Conservation (phyloP, 2,888 invertebrate genomes). For the Thyatira batis region DNA sequence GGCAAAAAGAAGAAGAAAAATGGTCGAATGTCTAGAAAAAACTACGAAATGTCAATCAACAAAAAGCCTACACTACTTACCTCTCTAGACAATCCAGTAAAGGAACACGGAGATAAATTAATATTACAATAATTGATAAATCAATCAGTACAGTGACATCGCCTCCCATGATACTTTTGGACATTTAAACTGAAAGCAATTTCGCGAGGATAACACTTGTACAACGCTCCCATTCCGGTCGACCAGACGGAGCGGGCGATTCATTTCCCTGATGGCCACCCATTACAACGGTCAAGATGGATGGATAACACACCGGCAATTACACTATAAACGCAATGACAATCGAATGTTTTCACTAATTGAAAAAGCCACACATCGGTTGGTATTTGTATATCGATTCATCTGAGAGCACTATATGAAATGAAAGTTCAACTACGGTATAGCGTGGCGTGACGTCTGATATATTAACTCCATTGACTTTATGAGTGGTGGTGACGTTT, state of each 20-base stretch:
- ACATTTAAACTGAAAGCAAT: constrained; percentile 70
- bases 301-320: constrained; percentile 79
- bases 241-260: constrained; percentile 62
- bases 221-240: constrained; percentile 57
- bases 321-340: constrained; percentile 79
- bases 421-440: constrained; percentile 63
- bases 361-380: constrained; percentile 74
- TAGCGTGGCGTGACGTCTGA: constrained; percentile 70
- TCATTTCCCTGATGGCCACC: constrained; percentile 78
- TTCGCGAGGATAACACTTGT: constrained; percentile 64
- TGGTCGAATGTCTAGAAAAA: too few relatives aligned
- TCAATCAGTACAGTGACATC: constrained; percentile 50
- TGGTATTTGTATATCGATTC: constrained; percentile 52
- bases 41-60: too few relatives aligned
- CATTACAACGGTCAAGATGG: constrained; percentile 79
- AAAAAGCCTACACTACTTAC: too few relatives aligned
- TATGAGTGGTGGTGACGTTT: constrained; percentile 70
- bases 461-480: constrained; percentile 76
- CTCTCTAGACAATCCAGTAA: too few relatives aligned
- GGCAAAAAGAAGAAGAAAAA: too few relatives aligned
- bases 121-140: constrained; percentile 41
- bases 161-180: constrained; percentile 56
- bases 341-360: constrained; percentile 79
- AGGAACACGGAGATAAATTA: constrained; percentile 24
- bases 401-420: constrained; percentile 78